Base-by-base conservation (phyloP, 2,888 invertebrate species). In the Chymomyza amoena region DNA sequence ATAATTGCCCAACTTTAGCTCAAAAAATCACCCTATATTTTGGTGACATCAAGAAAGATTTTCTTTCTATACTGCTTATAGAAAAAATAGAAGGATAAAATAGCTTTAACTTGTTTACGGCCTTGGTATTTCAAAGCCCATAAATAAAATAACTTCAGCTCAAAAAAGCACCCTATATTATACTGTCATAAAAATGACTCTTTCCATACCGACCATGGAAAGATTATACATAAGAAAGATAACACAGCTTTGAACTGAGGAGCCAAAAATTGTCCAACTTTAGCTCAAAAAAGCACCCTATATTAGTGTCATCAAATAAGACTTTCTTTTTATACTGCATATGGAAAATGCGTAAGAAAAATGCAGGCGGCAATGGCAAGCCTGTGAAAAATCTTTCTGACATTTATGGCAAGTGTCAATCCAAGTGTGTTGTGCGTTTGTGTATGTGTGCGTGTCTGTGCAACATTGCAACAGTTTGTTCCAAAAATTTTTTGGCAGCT, bases 391-490 rank as follows among this genome's bases (percentile, higher is more conserved):
- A 32, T 15, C 51, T 59, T 68, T 45, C 50, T 7, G 25, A 18
- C 59, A 61, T 66, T 57, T 66, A 39, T 57, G 60, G 50, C 51
- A 20, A 54, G 54, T 18, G 54, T 18, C 54, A 18, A 20, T 54
- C 18, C 16, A 54, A 6, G 45, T 65, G 57, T 39, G 50, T 65
- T 65, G 59, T 45, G 50, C 39, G 25, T 50, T n/a, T 50, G 50
- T 51, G 60, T 59, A 28, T 51, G 50, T 57, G n/a, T 28, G 28
- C 25, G 50, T 51, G 60, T 59, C 25, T 51, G 56, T 56, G 20
- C 36, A 16, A 18, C 16, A 80, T 78, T 50, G 76, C 77, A 77
- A 80, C 80, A 76, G 76, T 78, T 80, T 77, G 69, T 52, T 50
- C 9, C 57, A 73, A 32, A 73, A 32, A 32, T 7, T 32, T 61